A percentile compares a stretch with the other conserved stretches of the same genome.
Conservation (phyloP, 2,113 vertebrate species). For the Dryoscopus gambensis region DNA sequence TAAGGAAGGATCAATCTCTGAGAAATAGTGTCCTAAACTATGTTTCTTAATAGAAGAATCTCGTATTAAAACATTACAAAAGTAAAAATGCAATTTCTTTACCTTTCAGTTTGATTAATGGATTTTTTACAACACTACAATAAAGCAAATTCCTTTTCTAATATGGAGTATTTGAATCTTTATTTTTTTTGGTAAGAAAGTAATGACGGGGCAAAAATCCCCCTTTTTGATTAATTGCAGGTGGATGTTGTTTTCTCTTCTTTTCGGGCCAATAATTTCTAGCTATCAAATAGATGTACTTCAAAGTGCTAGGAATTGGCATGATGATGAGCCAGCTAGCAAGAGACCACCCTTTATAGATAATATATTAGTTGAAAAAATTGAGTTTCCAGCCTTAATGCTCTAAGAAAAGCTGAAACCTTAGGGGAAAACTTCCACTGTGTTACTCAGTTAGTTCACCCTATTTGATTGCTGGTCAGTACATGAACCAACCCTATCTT, state of each 20-base stretch:
- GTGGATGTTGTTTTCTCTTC: background rate
- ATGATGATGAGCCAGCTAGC: background rate
- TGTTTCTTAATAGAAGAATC: slow-evolving; percentile 53
- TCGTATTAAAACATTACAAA: slow-evolving; percentile 52
- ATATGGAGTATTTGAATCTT: background rate
- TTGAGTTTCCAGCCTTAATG: slow-evolving; percentile 37
- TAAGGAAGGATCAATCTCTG: background rate
- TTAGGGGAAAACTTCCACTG: background rate
- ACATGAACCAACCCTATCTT: slow-evolving; percentile 34
- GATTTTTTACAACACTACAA: slow-evolving; percentile 29
- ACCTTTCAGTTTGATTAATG: slow-evolving; percentile 64
- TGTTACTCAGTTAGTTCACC: slow-evolving; percentile 17
- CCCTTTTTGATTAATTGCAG: background rate
- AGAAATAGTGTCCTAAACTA: background rate
- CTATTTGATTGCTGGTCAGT: slow-evolving; percentile 19
- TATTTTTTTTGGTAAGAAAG: background rate
- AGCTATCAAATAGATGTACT: background rate
- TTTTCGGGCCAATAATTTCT: background rate
- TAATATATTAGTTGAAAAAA: slow-evolving; percentile 19
- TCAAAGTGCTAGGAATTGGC: slow-evolving; percentile 18
- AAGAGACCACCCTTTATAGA: slow-evolving; percentile 10
- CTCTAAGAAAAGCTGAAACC: slow-evolving; percentile 37
- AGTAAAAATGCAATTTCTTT: slow-evolving; percentile 64
- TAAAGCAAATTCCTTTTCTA: slow-evolving; percentile 34
- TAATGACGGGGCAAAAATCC: background rate